Evolutionary conservation across 2,888 invertebrate species (phyloP).

Genomic region (Falcaria lacertinaria): DNA sequence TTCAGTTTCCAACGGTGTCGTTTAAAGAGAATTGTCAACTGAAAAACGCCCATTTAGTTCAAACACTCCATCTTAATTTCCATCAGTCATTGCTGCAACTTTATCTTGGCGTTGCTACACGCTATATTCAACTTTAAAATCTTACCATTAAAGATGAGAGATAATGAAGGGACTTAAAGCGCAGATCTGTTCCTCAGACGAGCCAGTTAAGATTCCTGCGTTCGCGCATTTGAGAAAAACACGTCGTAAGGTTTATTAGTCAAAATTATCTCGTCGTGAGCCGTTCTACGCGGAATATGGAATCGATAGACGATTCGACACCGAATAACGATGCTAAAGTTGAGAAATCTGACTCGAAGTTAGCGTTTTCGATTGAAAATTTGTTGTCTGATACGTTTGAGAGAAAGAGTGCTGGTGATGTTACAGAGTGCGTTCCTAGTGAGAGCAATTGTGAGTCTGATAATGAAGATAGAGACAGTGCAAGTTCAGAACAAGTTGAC

Average conservation of each 20-base stretch:
- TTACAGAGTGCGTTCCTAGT: slow-evolving; percentile 15
- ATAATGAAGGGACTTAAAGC: slow-evolving; percentile 13
- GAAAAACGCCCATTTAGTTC: slow-evolving; percentile 74
- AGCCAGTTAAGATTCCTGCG: slow-evolving; percentile 66
- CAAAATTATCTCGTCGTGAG: slow-evolving; percentile 50
- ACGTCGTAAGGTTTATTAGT: slow-evolving; percentile 67
- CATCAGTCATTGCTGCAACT: slow-evolving; percentile 47
- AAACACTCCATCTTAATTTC: slow-evolving; percentile 72
- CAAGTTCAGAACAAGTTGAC: slow-evolving; percentile 61
- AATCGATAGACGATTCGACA: slow-evolving; percentile 35
- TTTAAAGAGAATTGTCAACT: slow-evolving; percentile 63
- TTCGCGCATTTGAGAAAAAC: slow-evolving; percentile 75
- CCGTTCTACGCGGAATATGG: slow-evolving; percentile 23
- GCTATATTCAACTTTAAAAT: slow-evolving; percentile 31
- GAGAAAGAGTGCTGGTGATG: slow-evolving; percentile 29
- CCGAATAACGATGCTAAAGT: slow-evolving; percentile 40
- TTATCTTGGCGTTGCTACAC: slow-evolving; percentile 11
- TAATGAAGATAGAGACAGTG: slow-evolving; percentile 49
- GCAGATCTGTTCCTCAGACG: slow-evolving; percentile 60
- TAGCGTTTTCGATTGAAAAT: slow-evolving; percentile 68
- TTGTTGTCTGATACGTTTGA: slow-evolving; percentile 61
- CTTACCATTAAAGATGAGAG: slow-evolving; percentile 18
- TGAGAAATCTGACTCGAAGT: slow-evolving; percentile 47
- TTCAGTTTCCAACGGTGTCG: slow-evolving; percentile 7
- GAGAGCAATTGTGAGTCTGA: slow-evolving; percentile 32